Evolutionary conservation across 2,113 vertebrate species (phyloP).

Genomic region (Corydoras maculifer): DNA sequence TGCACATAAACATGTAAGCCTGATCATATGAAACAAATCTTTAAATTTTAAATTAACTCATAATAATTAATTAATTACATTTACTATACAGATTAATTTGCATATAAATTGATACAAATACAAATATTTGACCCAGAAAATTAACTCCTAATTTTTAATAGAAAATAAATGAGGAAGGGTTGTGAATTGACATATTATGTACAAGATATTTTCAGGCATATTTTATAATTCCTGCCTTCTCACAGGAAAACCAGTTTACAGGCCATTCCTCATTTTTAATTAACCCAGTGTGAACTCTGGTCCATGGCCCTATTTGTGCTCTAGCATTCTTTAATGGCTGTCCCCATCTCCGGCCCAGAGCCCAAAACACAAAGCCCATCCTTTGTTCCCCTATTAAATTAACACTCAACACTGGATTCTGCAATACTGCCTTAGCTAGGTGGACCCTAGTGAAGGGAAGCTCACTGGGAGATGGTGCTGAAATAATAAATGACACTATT

Average conservation of each 20-base stretch:
- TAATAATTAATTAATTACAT: too few relatives aligned
- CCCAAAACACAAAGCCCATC: conserved; percentile 28
- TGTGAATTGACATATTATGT: too few relatives aligned
- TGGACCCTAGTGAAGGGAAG: conserved; percentile 20
- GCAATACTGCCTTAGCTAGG: conserved; percentile 13
- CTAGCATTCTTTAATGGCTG: conserved; percentile 17
- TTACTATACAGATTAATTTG: too few relatives aligned
- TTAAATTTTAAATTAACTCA: too few relatives aligned
- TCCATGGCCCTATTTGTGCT: conserved; percentile 12
- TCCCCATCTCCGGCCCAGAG: conserved; percentile 15
- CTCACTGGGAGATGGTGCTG: not conserved
- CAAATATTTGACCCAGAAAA: too few relatives aligned
- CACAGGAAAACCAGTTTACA: not conserved
- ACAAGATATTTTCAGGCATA: too few relatives aligned
- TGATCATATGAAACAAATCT: too few relatives aligned
- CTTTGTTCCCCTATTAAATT: conserved; percentile 43
- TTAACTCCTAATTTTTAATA: too few relatives aligned
- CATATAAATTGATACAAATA: too few relatives aligned
- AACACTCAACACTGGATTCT: conserved; percentile 17
- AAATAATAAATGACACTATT: conserved; percentile 4
- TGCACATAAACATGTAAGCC: too few relatives aligned
- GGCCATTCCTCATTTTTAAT: conserved; percentile 30
- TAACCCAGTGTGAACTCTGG: conserved; percentile 28
- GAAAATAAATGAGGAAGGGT: too few relatives aligned
- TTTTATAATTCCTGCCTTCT: not conserved